Conservation (phyloP, 1,140 invertebrate genomes). For the Saccostrea echinata region DNA sequence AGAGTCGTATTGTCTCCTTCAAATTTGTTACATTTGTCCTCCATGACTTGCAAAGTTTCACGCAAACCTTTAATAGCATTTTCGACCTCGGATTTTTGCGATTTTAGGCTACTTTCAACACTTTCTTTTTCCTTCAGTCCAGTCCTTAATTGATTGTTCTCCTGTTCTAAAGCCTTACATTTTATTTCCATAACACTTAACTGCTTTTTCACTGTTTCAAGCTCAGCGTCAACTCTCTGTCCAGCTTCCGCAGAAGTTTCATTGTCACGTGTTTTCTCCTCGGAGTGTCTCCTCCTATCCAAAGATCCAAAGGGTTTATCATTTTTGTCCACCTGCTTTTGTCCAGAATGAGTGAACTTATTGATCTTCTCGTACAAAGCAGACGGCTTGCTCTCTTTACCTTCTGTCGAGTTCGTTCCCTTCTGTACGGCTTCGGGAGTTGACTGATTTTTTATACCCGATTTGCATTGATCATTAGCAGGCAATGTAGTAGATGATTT, state of each 20-base stretch:
- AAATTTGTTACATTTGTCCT: slow-evolving; percentile 64
- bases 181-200: slow-evolving; percentile 67
- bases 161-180: slow-evolving; percentile 63
- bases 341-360: background rate
- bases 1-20: slow-evolving; percentile 68
- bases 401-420: background rate
- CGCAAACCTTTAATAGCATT: slow-evolving; percentile 58
- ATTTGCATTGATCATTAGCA: slow-evolving; percentile 39
- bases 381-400: slow-evolving; percentile 39
- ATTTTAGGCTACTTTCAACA: slow-evolving; percentile 56
- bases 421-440: slow-evolving; percentile 37
- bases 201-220: slow-evolving; percentile 80
- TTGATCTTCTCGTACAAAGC: slow-evolving; percentile 39
- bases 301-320: slow-evolving; percentile 12
- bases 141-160: slow-evolving; percentile 62
- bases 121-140: slow-evolving; percentile 61
- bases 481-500: slow-evolving; percentile 42
- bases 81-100: slow-evolving; percentile 62
- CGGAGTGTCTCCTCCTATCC: slow-evolving; percentile 11
- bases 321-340: slow-evolving; percentile 7
- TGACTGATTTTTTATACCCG: slow-evolving; percentile 47
- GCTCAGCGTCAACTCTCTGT: slow-evolving; percentile 47
- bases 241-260: slow-evolving; percentile 33
- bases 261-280: slow-evolving; percentile 21
- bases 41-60: slow-evolving; percentile 64